These are phyloP conservation scores for Astyanax mexicanus DNA, from an alignment of 2,797 vertebrate genomes.

Conservation along the genomic window DNA sequence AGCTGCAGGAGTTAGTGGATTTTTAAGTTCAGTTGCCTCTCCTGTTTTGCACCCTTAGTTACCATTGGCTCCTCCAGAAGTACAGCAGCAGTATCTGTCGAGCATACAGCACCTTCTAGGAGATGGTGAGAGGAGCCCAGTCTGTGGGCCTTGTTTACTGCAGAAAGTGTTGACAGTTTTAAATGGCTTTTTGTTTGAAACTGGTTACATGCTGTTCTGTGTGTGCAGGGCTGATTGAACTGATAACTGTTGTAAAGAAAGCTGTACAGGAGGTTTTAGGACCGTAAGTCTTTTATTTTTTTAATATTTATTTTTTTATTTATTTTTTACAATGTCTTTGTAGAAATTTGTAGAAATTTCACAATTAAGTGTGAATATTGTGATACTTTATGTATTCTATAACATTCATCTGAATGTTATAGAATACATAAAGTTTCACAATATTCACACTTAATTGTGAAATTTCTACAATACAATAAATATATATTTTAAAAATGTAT, in stretches of 20 bases:
- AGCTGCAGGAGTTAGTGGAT: neutral
- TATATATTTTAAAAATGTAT: too few relatives aligned
- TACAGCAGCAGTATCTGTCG: conserved; percentile 97
- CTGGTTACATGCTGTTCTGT: conserved; percentile 6
- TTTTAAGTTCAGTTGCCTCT: neutral
- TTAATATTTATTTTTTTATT: neutral
- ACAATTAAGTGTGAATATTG: too few relatives aligned
- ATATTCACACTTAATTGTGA: too few relatives aligned
- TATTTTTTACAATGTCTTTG: too few relatives aligned
- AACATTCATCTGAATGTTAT: too few relatives aligned
- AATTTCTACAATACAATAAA: too few relatives aligned
- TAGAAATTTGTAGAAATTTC: too few relatives aligned
- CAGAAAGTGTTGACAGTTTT: neutral
- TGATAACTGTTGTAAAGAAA: conserved; percentile 92
- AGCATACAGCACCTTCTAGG: conserved; percentile 97
- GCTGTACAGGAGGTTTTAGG: conserved; percentile 89
- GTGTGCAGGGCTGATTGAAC: conserved; percentile 85
- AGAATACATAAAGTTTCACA: too few relatives aligned
- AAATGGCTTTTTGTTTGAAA: neutral
- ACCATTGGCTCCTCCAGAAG: conserved; percentile 89
- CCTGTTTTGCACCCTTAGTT: conserved; percentile 68
- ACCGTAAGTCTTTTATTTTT: conserved; percentile 78
- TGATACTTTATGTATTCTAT: too few relatives aligned
- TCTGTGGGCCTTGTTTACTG: neutral
- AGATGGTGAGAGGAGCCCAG: conserved; percentile 81